A percentile compares a stretch with the other conserved stretches of the same genome.
Conservation (phyloP, 2,113 vertebrate species). For the Eptatretus burgeri region DNA sequence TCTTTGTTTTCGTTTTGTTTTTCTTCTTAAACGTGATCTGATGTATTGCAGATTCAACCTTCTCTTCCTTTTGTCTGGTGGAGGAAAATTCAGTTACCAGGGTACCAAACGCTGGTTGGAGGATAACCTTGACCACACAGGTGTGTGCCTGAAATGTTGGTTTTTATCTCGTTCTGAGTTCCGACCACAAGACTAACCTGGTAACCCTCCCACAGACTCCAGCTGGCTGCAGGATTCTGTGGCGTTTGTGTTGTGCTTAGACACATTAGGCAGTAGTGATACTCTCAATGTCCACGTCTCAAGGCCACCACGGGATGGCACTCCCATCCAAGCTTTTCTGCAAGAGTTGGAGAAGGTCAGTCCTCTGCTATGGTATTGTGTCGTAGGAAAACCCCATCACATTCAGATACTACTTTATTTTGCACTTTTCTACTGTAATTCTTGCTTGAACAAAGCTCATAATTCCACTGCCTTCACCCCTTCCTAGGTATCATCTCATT, state of each 20-base stretch:
- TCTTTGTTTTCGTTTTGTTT: too few species aligned
- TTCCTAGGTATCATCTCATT: conserved; percentile 18
- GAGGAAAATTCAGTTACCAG: conserved; percentile 95
- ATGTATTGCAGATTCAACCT: conserved; percentile 44
- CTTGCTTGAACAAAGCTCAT: too few species aligned
- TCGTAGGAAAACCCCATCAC: too few species aligned
- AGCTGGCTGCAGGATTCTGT: conserved; percentile 95
- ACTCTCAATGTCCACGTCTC: conserved; percentile 67
- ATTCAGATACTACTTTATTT: too few species aligned
- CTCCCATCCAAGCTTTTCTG: conserved; percentile 44
- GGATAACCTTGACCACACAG: conserved; percentile 85
- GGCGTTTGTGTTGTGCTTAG: conserved; percentile 76
- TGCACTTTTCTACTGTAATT: too few species aligned
- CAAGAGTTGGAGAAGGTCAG: conserved; percentile 54
- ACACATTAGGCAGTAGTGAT: conserved; percentile 50
- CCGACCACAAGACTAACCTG: too few species aligned
- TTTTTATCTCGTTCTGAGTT: too few species aligned
- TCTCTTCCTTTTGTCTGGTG: conserved; percentile 77
- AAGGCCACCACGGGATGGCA: conserved; percentile 74
- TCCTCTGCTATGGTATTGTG: not conserved
- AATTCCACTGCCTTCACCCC: too few species aligned
- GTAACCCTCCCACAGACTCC: conserved; percentile 26
- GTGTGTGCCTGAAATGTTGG: conserved; percentile 14
- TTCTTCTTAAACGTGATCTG: too few species aligned
- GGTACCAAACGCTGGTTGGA: conserved; percentile 93